These are phyloP conservation scores for Paramacrobiotus metropolitanus DNA, from an alignment of 1,140 invertebrate species.

Conservation along the genomic window DNA sequence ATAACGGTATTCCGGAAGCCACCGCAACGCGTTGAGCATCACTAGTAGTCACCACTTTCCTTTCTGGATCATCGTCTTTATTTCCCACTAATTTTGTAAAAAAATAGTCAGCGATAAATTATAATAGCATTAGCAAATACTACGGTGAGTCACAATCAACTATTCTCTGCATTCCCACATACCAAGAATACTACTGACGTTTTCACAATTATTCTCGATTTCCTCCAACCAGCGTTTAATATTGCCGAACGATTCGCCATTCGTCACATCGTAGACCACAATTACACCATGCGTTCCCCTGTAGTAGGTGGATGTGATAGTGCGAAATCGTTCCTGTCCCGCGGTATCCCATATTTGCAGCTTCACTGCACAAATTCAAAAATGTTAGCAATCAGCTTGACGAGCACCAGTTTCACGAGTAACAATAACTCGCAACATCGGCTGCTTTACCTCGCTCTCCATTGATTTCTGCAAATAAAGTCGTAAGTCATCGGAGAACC, in stretches of 20 bases:
- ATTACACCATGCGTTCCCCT: constrained; percentile 96
- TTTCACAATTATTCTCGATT: constrained; percentile 98
- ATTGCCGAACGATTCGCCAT: constrained; percentile 94
- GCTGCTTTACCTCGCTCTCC: no score
- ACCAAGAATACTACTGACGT: constrained; percentile 94
- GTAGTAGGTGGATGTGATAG: constrained; percentile 84
- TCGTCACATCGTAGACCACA: constrained; percentile 96
- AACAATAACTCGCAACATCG: no score
- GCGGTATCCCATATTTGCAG: constrained; percentile 96
- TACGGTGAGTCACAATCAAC: no score
- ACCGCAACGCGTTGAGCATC: constrained; percentile 89
- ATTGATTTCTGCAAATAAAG: no score
- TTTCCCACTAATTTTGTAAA: constrained; percentile 57
- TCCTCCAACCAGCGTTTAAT: constrained; percentile 84
- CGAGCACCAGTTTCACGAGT: no score
- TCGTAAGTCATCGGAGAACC: no score
- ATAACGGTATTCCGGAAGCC: constrained; percentile 85
- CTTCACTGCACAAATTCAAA: constrained; percentile 38
- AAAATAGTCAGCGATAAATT: constrained; percentile 5
- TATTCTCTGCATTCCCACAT: constrained; percentile 18
- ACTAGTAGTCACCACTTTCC: constrained; percentile 85
- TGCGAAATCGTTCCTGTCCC: constrained; percentile 73
- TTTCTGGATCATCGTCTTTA: constrained; percentile 89
- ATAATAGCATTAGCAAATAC: no score
- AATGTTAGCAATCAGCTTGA: not conserved